These are phyloP conservation scores for Albula goreensis DNA, from an alignment of 2,113 vertebrate species.

Conservation along the genomic window DNA sequence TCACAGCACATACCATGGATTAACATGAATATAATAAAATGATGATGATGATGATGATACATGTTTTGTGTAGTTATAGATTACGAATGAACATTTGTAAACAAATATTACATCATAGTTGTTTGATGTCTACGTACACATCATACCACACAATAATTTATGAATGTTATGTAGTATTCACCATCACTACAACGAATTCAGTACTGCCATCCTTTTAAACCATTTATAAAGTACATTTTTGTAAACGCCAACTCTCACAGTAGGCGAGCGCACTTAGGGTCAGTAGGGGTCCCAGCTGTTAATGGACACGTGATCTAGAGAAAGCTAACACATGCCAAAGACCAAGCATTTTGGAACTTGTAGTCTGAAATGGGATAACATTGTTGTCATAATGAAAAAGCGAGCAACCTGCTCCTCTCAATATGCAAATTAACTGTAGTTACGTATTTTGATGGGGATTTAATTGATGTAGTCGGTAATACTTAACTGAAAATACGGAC, in stretches of 20 bases:
- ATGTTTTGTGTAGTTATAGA: too few relatives aligned
- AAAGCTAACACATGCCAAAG: constrained; percentile 34
- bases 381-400: background rate
- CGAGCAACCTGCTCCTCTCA: background rate
- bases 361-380: constrained; percentile 26
- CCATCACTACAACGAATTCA: background rate
- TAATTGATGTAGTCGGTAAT: background rate
- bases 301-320: constrained; percentile 35
- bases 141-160: too few relatives aligned
- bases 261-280: constrained; percentile 46
- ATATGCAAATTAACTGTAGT: background rate
- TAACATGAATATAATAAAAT: too few relatives aligned
- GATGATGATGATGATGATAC: too few relatives aligned
- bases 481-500: background rate
- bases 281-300: constrained; percentile 61
- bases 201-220: background rate
- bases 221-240: constrained; percentile 25
- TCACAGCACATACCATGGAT: too few relatives aligned
- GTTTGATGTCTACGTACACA: too few relatives aligned
- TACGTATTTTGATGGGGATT: background rate
- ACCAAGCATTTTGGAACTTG: constrained; percentile 47
- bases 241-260: background rate
- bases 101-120: too few relatives aligned
- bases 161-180: too few relatives aligned
- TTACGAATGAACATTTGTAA: too few relatives aligned